A percentile compares a stretch with the other conserved stretches of the same genome.
These are phyloP conservation scores for Colaptes auratus DNA, from an alignment of 2,113 vertebrate genomes.

Conservation along the genomic window DNA sequence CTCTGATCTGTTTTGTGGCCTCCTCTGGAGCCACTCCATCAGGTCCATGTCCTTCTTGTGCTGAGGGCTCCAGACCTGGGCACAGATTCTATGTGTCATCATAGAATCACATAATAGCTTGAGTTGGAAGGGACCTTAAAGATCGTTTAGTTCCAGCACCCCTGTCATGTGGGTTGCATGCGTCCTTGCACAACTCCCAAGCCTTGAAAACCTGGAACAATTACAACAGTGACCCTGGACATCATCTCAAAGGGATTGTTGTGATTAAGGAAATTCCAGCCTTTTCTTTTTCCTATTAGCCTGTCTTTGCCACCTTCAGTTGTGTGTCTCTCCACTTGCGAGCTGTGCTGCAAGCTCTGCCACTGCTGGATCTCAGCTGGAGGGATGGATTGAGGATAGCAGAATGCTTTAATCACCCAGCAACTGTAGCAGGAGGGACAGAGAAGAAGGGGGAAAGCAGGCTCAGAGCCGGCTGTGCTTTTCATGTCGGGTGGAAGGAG, in stretches of 20 bases:
- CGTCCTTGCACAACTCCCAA: not conserved
- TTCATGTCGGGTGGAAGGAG: not conserved
- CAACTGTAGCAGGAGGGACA: not conserved
- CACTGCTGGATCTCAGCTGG: not conserved
- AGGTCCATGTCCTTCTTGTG: too few species aligned
- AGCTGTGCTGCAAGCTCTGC: not conserved
- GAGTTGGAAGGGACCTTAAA: too few species aligned
- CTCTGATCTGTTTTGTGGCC: too few species aligned
- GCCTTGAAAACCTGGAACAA: not conserved
- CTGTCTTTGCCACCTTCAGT: not conserved
- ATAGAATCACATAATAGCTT: too few species aligned
- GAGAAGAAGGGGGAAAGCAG: not conserved
- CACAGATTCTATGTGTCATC: too few species aligned
- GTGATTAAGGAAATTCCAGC: not conserved
- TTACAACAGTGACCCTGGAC: rapidly evolving
- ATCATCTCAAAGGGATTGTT: not conserved
- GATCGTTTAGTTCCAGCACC: too few species aligned
- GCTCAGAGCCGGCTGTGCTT: not conserved
- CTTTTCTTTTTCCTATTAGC: not conserved
- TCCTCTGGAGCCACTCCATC: too few species aligned
- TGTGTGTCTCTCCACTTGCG: not conserved
- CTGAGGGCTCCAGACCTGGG: too few species aligned
- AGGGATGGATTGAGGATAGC: not conserved
- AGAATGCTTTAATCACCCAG: not conserved
- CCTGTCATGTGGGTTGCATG: rapidly evolving